phyloP scores from a whole-genome alignment of 2,113 vertebrate genomes.

The Mobula hypostoma region DNA sequence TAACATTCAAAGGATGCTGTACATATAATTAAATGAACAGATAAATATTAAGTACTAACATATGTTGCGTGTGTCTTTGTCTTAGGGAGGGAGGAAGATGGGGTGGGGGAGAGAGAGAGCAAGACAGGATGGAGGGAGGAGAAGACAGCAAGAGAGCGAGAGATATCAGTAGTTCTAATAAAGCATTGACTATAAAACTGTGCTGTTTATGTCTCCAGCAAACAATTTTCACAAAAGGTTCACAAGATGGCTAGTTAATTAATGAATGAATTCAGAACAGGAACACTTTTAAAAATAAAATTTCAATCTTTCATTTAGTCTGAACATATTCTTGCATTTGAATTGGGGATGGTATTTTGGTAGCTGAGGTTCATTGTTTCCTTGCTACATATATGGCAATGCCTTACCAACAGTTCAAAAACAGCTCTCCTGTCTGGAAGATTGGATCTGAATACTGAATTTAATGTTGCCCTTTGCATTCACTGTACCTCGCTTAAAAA shows the following conservation, averaged over 20 bases:
- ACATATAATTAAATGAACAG: slow-evolving; percentile 19
- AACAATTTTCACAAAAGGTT: slow-evolving; percentile 14
- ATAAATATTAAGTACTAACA: slow-evolving; percentile 9
- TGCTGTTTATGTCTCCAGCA: neutral
- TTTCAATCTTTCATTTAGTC: neutral
- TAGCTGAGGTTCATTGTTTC: neutral
- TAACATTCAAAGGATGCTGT: neutral
- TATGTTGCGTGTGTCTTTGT: neutral
- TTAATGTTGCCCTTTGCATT: neutral
- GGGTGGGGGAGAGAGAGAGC: no score
- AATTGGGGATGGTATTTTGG: neutral
- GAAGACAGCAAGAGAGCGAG: neutral
- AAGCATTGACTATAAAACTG: neutral
- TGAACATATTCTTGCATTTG: neutral
- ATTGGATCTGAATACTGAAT: neutral
- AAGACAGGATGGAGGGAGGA: neutral
- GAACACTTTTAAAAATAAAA: slow-evolving; percentile 2
- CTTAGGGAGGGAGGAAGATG: no score
- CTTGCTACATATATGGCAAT: neutral
- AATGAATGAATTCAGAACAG: neutral
- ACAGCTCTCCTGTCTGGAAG: neutral
- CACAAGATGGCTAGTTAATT: slow-evolving; percentile 8
- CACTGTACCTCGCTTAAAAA: neutral
- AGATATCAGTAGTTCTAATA: slow-evolving; percentile 24
- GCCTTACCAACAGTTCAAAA: neutral